Evolutionary conservation across 2,113 vertebrate species (phyloP).

Genomic region (Ellobius talpinus): DNA sequence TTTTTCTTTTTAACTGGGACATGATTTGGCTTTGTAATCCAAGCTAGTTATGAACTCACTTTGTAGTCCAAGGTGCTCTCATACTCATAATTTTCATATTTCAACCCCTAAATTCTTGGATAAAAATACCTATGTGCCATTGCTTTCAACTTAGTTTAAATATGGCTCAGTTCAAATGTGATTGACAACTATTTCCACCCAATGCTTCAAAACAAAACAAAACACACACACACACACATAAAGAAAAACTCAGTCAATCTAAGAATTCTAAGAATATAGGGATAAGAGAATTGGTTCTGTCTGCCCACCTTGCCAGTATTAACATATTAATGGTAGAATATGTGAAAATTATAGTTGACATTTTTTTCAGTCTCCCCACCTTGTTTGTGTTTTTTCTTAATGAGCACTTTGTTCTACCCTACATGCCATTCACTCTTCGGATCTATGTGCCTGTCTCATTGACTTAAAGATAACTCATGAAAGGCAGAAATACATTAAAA

Average conservation of each 20-base stretch:
- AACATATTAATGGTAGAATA: slow-evolving; percentile 50
- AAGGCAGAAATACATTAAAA: not conserved
- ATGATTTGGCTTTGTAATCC: not conserved
- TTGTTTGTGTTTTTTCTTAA: slow-evolving; percentile 26
- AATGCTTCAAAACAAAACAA: not conserved
- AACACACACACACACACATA: not conserved
- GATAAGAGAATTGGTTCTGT: not conserved
- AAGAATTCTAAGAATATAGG: not conserved
- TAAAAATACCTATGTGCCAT: not conserved
- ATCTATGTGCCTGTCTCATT: not conserved
- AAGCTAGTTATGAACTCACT: not conserved
- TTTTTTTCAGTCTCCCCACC: not conserved
- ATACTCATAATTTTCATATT: not conserved
- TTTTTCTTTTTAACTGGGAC: not conserved
- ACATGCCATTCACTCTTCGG: not conserved
- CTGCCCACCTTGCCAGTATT: slow-evolving; percentile 48
- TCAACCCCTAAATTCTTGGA: not conserved
- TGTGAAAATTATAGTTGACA: slow-evolving; percentile 36
- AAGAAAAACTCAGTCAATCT: not conserved
- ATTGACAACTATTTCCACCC: not conserved
- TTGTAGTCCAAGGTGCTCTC: not conserved
- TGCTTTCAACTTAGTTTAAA: not conserved
- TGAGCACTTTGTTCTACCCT: slow-evolving; percentile 7
- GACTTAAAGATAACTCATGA: not conserved
- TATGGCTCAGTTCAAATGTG: not conserved